Evolutionary conservation across 30 jellyfish, hydroid and myxozoan genomes (phyloP).

Genomic region (Aurelia sp.): DNA sequence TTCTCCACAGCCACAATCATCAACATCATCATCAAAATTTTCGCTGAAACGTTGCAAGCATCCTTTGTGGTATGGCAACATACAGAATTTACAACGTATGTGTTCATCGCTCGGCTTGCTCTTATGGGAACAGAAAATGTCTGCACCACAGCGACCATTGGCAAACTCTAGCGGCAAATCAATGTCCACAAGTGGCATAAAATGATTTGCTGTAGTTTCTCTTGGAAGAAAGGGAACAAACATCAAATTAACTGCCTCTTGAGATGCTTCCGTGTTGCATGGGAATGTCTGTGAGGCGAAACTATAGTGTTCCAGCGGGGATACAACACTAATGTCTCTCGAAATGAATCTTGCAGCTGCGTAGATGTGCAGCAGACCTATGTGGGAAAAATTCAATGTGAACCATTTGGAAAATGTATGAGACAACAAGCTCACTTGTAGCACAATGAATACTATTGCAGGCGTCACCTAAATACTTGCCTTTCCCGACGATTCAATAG

Average conservation of each 20-base stretch:
- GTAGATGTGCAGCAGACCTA: neutral
- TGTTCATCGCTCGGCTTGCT: neutral
- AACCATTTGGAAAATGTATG: too few relatives aligned
- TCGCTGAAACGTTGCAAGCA: neutral
- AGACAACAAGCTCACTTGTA: too few relatives aligned
- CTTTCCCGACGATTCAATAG: too few relatives aligned
- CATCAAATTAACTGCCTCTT: neutral
- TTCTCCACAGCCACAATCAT: neutral
- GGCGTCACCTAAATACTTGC: too few relatives aligned
- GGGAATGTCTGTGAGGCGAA: constrained; percentile 1
- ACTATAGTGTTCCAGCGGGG: constrained; percentile 3
- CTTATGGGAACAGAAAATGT: neutral
- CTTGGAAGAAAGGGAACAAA: neutral
- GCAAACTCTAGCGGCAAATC: neutral
- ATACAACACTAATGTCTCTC: neutral
- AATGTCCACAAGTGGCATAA: neutral
- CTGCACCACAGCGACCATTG: constrained; percentile 1
- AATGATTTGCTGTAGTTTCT: neutral
- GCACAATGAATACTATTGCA: too few relatives aligned
- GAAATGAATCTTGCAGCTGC: neutral
- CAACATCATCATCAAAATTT: neutral
- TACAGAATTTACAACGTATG: neutral
- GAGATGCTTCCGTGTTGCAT: neutral
- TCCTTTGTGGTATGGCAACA: neutral
- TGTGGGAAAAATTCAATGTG: neutral